Base-by-base conservation (phyloP, 2,888 invertebrate genomes). In the Carterocephalus palaemon region DNA sequence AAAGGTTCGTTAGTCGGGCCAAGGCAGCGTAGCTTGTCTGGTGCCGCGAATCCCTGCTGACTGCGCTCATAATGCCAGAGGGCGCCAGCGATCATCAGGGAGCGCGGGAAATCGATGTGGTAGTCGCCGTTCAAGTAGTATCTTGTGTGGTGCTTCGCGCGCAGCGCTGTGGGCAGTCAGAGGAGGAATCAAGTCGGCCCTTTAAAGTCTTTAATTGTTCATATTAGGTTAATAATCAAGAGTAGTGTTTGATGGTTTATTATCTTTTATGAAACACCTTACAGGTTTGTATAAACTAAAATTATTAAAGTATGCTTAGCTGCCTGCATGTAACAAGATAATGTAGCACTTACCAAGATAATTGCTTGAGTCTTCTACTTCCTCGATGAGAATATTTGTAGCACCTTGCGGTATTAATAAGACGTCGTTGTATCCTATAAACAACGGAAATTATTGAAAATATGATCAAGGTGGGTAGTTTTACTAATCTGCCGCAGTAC, bases 61-160 rank as follows among this genome's bases (percentile, higher is more conserved):
- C 91, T 92, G 52, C 97, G 88, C 58, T 95, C 93, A 72, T 99
- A 99, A 67, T 93, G 91, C 90, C 98, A 98, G 62, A 92, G 90
- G 3, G 93, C 91, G 6, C 96, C 96, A 0, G 94, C 95, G 63
- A 96, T 95, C 47, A 88, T 82, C 62, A 95, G 82, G 19, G 91
- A 91, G 39, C 93, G 89, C 0, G 97, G 96, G 70, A 95, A 95
- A 80, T 97, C 95, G 65, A 99, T 96, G 67, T 94, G 91, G 92
- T 96, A 97, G 71, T 97, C 93, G 1, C 98, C 98, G 76, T 99
- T 99, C 38, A 99, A 85, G 70, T 96, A 96, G 73, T 94, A 99
- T 58, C 93, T 89, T 2, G 94, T 94, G 32, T 92, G 89, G 42
- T 91, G 88, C 74, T 96, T 95, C 53, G 96, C 90, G 47, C 80